Percentiles rank a stretch among this genome's conserved stretches.
Conservation (phyloP, 2,797 vertebrate genomes). For the Scarus forsteni region DNA sequence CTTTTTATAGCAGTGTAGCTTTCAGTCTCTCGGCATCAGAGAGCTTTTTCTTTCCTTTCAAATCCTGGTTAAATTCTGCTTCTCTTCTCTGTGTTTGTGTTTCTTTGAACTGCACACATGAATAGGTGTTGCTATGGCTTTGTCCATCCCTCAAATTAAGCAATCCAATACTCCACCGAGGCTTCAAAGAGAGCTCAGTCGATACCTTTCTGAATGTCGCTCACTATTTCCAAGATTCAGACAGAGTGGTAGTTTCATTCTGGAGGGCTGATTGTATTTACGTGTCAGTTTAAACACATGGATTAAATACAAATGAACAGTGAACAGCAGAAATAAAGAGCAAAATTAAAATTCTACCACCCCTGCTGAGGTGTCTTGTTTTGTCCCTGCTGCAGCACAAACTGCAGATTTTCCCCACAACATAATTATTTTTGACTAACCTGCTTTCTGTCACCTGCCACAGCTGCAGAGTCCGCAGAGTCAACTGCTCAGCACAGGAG, state of each 20-base stretch:
- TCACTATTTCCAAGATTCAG: too few relatives aligned
- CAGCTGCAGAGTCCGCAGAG: neutral
- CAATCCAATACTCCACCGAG: neutral
- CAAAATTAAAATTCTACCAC: neutral
- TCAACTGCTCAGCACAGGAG: neutral
- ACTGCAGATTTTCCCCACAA: neutral
- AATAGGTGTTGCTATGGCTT: neutral
- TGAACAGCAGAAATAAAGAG: neutral
- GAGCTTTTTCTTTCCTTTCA: neutral
- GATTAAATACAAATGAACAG: too few relatives aligned
- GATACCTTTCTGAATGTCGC: neutral
- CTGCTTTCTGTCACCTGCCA: slow-evolving; percentile 7
- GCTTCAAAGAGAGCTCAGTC: neutral
- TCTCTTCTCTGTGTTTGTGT: neutral
- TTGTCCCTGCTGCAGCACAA: neutral
- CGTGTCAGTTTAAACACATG: neutral
- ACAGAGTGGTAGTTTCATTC: neutral
- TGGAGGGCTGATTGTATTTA: neutral
- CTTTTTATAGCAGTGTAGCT: too few relatives aligned
- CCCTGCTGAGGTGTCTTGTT: neutral
- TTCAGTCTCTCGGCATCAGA: slow-evolving; percentile 4
- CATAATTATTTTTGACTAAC: slow-evolving; percentile 3
- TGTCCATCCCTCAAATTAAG: neutral
- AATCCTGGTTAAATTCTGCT: neutral
- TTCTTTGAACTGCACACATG: neutral